Evolutionary conservation across 2,888 invertebrate species (phyloP), one percentile per base, ranked within the genome.

Genomic region (Steinernema carpocapsae): DNA sequence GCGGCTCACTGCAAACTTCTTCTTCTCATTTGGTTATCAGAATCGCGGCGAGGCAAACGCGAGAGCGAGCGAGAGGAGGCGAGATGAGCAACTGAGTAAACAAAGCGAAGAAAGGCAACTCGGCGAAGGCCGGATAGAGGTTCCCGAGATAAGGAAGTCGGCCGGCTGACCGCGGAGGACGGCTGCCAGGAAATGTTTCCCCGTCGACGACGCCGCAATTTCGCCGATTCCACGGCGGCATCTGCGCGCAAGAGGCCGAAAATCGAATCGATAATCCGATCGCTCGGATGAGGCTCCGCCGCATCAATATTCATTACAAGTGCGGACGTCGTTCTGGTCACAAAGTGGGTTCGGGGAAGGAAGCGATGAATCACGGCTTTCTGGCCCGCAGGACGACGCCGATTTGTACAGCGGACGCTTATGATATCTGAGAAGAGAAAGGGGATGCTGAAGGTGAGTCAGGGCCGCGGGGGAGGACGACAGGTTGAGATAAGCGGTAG

Each of bases 181-280:
- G 48, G 37, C 37, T 37, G 37, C 4, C 37, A 37, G 37, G 7
- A 48, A 48, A 48, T 19, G 48, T 48, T 17, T n/a, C 48, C 19
- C 17, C 19, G 7, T 48, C 48, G 48, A 7, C 48, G 48, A 19
- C 17, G 2, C 19, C 48, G 48, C 24, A 4, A 26, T 64, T 37
- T 17, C 64, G 64, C 64, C 32, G 29, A 37, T 26, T 29, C 56
- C 64, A 32, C 64, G 64, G 52, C 52, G 48, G 48, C 48, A 48
- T 48, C 48, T 17, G 22, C 52, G 52, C 52, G 52, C 52, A 22
- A 52, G 10, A 52, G 52, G 52, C 52, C 52, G 52, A 52, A 52
- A 52, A 52, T 52, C 64, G 64, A 64, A 64, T 64, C 64, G 64
- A 64, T 64, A 64, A 64, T 64, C 64, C 32, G 64, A 64, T 64